Percentiles rank a stretch among this genome's conserved stretches.
Conservation (phyloP, 2,888 invertebrate genomes). For the Hymenopus coronatus region DNA sequence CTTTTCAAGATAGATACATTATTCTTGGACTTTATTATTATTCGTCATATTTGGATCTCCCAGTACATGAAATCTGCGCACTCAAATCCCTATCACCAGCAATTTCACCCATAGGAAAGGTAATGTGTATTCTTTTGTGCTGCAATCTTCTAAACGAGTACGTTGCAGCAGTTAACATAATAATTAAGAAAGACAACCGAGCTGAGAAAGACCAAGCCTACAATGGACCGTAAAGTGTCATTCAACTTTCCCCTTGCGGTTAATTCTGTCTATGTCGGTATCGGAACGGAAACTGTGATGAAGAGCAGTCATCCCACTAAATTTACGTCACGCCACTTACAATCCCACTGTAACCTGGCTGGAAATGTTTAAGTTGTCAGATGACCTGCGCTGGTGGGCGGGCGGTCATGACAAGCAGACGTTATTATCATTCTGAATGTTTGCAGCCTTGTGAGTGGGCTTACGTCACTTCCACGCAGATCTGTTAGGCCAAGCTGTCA, state of each 20-base stretch:
- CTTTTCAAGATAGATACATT: too few species aligned
- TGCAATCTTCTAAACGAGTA: too few species aligned
- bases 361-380: neutral
- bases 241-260: neutral
- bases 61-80: too few species aligned
- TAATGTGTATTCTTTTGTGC: too few species aligned
- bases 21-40: too few species aligned
- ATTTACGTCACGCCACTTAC: too few species aligned
- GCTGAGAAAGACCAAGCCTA: neutral
- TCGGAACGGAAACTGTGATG: neutral
- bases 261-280: too few species aligned
- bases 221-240: neutral
- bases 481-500: neutral
- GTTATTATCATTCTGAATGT: neutral
- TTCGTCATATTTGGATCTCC: too few species aligned
- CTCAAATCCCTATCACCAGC: too few species aligned
- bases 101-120: too few species aligned
- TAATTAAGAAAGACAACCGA: too few species aligned
- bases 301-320: neutral
- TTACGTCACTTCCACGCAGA: neutral
- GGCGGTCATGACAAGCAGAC: neutral
- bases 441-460: neutral
- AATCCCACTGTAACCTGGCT: neutral
- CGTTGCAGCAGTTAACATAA: too few species aligned
- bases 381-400: neutral